Evolutionary conservation across 2,797 vertebrate species (phyloP).

Genomic region (Sorex maritimensis): DNA sequence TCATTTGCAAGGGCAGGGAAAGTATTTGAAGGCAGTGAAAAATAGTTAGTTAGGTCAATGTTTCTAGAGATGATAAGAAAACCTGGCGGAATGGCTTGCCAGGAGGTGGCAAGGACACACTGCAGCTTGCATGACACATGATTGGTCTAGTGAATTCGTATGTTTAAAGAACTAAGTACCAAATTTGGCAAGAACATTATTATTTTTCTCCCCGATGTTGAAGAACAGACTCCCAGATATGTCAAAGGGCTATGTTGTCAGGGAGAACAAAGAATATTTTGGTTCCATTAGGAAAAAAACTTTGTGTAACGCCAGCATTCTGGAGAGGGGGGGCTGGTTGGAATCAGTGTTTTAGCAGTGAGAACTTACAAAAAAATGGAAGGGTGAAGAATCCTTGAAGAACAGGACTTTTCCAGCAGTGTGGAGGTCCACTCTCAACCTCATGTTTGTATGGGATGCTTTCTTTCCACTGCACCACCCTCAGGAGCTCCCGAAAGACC

Average conservation of each 20-base stretch:
- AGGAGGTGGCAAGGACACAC: neutral
- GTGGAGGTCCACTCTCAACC: too few species aligned
- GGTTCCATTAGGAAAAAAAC: neutral
- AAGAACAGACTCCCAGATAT: conserved; percentile 36
- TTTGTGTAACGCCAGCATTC: conserved; percentile 17
- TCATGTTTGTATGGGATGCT: too few species aligned
- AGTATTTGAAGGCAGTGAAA: neutral
- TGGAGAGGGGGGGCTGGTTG: neutral
- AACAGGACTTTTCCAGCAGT: neutral
- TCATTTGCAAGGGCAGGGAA: conserved; percentile 20
- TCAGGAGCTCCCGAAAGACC: too few species aligned
- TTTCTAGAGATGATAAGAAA: neutral
- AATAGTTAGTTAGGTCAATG: neutral
- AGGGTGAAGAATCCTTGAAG: neutral
- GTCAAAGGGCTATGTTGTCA: conserved; percentile 28
- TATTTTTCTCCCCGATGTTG: neutral
- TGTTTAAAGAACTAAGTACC: conserved; percentile 31
- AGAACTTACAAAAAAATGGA: neutral
- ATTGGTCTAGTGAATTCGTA: neutral
- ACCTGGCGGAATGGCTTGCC: neutral
- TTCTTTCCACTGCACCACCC: too few species aligned
- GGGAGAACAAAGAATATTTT: conserved; percentile 51
- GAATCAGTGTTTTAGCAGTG: neutral
- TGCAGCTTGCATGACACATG: neutral
- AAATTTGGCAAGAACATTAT: conserved; percentile 11